Conservation (phyloP, 2,113 vertebrate species). For the Amphiprion ocellaris region DNA sequence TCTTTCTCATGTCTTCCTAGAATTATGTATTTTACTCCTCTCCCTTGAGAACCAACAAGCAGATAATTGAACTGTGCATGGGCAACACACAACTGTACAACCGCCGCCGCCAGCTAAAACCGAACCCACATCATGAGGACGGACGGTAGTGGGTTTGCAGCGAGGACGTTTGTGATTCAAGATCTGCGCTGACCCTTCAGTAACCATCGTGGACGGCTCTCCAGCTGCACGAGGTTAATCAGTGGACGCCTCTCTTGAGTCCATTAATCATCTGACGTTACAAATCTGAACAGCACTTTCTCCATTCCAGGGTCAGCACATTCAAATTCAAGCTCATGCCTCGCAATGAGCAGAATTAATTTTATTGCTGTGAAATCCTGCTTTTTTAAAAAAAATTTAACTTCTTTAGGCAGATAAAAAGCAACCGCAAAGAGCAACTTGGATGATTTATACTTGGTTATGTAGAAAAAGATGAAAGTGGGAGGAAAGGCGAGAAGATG, state of each 20-base stretch:
- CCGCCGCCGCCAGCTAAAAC: conserved; percentile 80
- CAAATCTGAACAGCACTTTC: too few species aligned
- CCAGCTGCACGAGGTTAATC: too few species aligned
- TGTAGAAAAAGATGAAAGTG: neutral
- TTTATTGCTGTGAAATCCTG: neutral
- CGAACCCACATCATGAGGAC: too few species aligned
- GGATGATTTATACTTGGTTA: neutral
- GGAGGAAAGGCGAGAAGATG: neutral
- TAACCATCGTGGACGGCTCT: too few species aligned
- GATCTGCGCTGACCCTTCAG: too few species aligned
- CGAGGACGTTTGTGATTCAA: too few species aligned
- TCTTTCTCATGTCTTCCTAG: conserved; percentile 67
- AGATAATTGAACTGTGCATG: conserved; percentile 95
- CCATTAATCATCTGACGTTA: too few species aligned
- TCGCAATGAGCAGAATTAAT: too few species aligned
- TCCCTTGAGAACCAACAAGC: conserved; percentile 92
- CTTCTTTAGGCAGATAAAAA: neutral
- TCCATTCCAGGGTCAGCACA: too few species aligned
- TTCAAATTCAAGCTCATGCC: too few species aligned
- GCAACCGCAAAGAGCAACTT: neutral
- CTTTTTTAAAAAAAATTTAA: neutral
- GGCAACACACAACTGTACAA: conserved; percentile 97
- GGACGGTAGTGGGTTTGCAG: too few species aligned
- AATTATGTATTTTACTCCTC: conserved; percentile 95
- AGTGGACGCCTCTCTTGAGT: too few species aligned